Evolutionary conservation across 2,113 vertebrate species (phyloP).

Genomic region (Brachypodius melanocephalos): DNA sequence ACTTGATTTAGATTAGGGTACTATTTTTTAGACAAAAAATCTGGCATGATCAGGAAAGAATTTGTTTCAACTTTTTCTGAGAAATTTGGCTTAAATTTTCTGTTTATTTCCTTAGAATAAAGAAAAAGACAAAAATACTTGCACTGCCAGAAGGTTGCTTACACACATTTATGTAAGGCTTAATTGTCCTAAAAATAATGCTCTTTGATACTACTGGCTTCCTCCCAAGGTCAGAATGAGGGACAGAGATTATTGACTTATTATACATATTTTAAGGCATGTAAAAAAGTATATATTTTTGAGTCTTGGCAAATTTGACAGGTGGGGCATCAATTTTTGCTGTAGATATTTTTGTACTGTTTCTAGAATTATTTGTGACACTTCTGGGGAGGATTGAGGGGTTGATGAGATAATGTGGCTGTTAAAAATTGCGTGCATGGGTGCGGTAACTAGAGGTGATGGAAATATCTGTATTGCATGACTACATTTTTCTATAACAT

Average conservation of each 20-base stretch:
- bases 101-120: background rate
- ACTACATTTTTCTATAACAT: background rate
- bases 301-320: background rate
- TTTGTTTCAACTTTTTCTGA: background rate
- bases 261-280: background rate
- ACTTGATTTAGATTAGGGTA: background rate
- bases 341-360: background rate
- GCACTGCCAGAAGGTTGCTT: background rate
- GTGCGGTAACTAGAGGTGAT: background rate
- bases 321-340: background rate
- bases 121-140: background rate
- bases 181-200: background rate
- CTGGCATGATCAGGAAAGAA: background rate
- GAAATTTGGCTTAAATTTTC: background rate
- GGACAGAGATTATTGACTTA: background rate
- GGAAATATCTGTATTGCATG: background rate
- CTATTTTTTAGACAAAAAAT: background rate
- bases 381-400: background rate
- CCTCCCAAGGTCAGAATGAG: background rate
- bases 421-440: rapidly evolving
- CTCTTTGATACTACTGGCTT: background rate
- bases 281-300: background rate
- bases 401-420: background rate
- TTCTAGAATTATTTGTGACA: background rate
- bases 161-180: background rate